Evolutionary conservation across 2,797 vertebrate genomes (phyloP).

Genomic region (Microctenopoma steveboyesi): DNA sequence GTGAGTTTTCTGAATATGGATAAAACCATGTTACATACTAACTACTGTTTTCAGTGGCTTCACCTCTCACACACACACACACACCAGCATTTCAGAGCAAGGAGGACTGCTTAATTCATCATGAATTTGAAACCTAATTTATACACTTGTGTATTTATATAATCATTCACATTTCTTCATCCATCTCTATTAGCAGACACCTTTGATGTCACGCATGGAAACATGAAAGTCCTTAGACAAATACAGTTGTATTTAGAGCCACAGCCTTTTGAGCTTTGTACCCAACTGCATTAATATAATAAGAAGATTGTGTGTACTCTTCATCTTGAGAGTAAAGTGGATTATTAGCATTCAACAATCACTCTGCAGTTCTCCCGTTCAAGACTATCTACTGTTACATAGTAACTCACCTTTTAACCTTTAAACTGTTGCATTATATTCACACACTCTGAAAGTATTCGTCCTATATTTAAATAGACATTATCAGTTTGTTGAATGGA

Average conservation of each 20-base stretch:
- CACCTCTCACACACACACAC: too few species aligned
- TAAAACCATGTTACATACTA: too few species aligned
- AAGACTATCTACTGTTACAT: constrained; percentile 8
- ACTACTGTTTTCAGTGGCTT: too few species aligned
- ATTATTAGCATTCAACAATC: constrained; percentile 38
- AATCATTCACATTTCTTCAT: too few species aligned
- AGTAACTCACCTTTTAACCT: neutral
- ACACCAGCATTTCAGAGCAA: too few species aligned
- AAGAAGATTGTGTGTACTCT: constrained; percentile 23
- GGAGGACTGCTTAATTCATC: too few species aligned
- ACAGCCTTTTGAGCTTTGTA: constrained; percentile 25
- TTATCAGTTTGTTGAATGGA: neutral
- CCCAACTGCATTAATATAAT: constrained; percentile 43
- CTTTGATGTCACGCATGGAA: neutral
- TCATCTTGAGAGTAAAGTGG: constrained; percentile 8
- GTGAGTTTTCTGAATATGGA: too few species aligned
- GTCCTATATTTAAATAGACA: neutral
- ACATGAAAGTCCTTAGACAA: constrained; percentile 17
- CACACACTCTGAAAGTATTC: neutral
- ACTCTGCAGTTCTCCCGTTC: constrained; percentile 8
- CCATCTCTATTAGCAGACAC: neutral
- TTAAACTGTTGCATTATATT: neutral
- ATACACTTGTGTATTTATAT: too few species aligned
- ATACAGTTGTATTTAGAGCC: constrained; percentile 5
- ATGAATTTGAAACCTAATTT: too few species aligned